These are phyloP conservation scores for Oedothorax gibbosus DNA, from an alignment of 1,140 invertebrate genomes.

Conservation along the genomic window DNA sequence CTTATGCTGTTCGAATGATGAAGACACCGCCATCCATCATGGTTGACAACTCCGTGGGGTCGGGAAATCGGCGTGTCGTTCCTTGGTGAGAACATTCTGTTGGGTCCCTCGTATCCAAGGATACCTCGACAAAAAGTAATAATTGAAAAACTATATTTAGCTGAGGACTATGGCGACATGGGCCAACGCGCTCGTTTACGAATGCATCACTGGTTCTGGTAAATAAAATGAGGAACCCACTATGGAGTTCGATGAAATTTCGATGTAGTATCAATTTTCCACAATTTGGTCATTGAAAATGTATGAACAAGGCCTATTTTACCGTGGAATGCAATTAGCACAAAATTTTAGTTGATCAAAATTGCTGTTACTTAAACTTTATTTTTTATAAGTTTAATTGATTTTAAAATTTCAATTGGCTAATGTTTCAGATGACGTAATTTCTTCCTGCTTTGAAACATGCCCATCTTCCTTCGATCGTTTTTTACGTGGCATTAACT, in stretches of 20 bases:
- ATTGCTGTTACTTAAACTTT: no score
- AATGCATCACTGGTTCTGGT: slow-evolving; percentile 4
- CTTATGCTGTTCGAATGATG: neutral
- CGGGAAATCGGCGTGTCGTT: slow-evolving; percentile 14
- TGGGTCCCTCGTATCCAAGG: slow-evolving; percentile 25
- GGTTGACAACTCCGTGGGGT: slow-evolving; percentile 8
- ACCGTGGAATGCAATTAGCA: no score
- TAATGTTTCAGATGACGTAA: no score
- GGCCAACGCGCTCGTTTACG: slow-evolving; percentile 19
- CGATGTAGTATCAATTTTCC: no score
- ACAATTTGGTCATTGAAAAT: no score
- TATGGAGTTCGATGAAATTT: neutral
- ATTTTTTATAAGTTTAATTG: no score
- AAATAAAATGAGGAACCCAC: neutral
- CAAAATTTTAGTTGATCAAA: no score
- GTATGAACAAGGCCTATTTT: no score
- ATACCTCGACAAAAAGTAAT: slow-evolving; percentile 21
- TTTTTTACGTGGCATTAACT: no score
- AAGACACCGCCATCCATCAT: slow-evolving; percentile 27
- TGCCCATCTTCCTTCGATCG: no score
- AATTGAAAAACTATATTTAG: slow-evolving; percentile 2
- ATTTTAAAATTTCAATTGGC: no score
- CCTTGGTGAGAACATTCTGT: slow-evolving; percentile 7
- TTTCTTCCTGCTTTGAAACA: no score
- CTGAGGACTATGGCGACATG: neutral